These are phyloP conservation scores for Chelon labrosus DNA, from an alignment of 2,797 vertebrate species.

Conservation along the genomic window DNA sequence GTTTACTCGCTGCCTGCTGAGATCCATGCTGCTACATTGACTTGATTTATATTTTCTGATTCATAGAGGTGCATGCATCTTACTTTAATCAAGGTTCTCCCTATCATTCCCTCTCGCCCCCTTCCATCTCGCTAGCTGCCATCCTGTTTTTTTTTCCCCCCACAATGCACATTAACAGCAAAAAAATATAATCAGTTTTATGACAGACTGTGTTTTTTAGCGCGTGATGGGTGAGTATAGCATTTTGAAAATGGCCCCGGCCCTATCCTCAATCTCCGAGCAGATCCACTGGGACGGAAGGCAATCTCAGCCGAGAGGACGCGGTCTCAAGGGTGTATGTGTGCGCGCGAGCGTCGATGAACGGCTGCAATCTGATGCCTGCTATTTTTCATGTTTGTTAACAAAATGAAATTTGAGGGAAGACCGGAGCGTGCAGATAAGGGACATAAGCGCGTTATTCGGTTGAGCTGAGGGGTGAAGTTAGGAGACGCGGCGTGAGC, in stretches of 20 bases:
- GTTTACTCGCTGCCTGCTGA: conserved; percentile 76
- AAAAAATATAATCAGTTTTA: conserved; percentile 79
- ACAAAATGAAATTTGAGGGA: conserved; percentile 54
- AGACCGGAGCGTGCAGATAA: conserved; percentile 37
- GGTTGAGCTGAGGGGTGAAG: conserved; percentile 29
- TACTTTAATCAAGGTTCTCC: conserved; percentile 83
- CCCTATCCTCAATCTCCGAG: conserved; percentile 63
- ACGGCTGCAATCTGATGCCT: conserved; percentile 68
- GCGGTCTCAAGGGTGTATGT: conserved; percentile 63
- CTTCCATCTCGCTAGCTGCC: conserved; percentile 48
- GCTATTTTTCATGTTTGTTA: conserved; percentile 73
- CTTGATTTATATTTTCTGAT: conserved; percentile 83
- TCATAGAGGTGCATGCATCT: conserved; percentile 79
- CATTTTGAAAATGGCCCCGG: conserved; percentile 80
- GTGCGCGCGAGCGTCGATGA: conserved; percentile 12
- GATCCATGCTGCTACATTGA: conserved; percentile 69
- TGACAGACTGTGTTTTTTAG: conserved; percentile 82
- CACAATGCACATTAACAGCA: conserved; percentile 77
- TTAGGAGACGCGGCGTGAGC: conserved; percentile 3
- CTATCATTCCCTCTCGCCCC: conserved; percentile 39
- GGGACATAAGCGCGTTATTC: conserved; percentile 36
- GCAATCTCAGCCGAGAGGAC: conserved; percentile 67
- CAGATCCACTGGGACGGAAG: conserved; percentile 64
- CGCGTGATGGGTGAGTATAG: conserved; percentile 85
- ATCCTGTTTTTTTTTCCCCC: conserved; percentile 62